Percentiles rank a stretch among this genome's conserved stretches.
These are phyloP conservation scores for Pseudomyrmex sp. DNA, from an alignment of 1,140 invertebrate species.

Conservation along the genomic window DNA sequence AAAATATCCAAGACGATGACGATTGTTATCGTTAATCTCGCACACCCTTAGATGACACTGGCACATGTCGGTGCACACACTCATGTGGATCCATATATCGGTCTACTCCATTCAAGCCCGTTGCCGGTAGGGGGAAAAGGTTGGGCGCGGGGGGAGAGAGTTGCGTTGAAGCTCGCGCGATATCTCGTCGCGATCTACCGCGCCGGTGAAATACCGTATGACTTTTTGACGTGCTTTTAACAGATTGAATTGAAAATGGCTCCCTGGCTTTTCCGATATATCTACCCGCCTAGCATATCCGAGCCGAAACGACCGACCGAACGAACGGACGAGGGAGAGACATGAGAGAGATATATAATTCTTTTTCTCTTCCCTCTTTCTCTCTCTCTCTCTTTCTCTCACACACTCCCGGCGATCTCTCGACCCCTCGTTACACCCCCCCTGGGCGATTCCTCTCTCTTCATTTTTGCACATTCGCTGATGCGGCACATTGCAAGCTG, in stretches of 20 bases:
- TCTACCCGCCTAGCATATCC: conserved; percentile 79
- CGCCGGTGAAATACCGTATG: conserved; percentile 80
- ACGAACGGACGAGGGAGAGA: conserved; percentile 74
- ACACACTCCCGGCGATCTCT: conserved; percentile 31
- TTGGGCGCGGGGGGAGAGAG: no score
- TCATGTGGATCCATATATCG: conserved; percentile 20
- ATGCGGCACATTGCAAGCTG: conserved; percentile 77
- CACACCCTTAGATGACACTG: not conserved
- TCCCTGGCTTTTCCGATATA: conserved; percentile 78
- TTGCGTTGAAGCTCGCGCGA: conserved; percentile 54
- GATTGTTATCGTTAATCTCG: not conserved
- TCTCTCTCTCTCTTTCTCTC: not conserved
- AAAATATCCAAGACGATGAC: conserved; percentile 8
- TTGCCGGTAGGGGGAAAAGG: conserved; percentile 15
- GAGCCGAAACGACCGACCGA: conserved; percentile 72
- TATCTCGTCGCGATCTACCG: conserved; percentile 65
- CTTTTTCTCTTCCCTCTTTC: conserved; percentile 25
- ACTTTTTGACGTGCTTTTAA: conserved; percentile 84
- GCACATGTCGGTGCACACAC: conserved; percentile 4
- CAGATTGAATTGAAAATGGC: conserved; percentile 83
- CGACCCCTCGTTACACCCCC: not conserved
- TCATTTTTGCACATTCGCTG: conserved; percentile 80
- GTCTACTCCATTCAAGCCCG: conserved; percentile 59
- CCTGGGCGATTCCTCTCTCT: conserved; percentile 22
- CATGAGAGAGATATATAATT: conserved; percentile 53